Conservation (phyloP, 2,888 invertebrate genomes). For the Cotesia congregata region DNA sequence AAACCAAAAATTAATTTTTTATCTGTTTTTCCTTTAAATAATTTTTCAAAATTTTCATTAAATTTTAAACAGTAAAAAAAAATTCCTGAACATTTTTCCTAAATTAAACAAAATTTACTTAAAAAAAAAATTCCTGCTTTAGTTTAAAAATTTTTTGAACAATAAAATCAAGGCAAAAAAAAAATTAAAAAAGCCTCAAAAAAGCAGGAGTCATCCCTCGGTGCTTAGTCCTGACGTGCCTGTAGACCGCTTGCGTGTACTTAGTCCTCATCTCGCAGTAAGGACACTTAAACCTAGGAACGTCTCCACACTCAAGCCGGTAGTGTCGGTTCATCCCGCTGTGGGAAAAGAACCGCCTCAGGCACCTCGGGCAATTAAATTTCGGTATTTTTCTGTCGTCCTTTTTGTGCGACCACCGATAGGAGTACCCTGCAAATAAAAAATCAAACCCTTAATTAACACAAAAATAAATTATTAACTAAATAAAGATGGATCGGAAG, state of each 20-base stretch:
- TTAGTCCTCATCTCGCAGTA: conserved; percentile 60
- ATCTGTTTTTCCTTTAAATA: too few relatives aligned
- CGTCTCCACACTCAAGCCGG: conserved; percentile 58
- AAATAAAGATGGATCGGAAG: not conserved
- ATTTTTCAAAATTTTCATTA: too few relatives aligned
- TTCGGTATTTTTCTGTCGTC: not conserved
- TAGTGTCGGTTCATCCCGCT: conserved; percentile 60
- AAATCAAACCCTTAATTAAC: not conserved
- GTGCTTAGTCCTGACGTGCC: conserved; percentile 57
- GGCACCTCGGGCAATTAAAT: conserved; percentile 58
- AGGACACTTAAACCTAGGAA: conserved; percentile 61
- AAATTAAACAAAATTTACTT: too few relatives aligned
- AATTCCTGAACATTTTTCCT: too few relatives aligned
- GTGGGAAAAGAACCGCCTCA: conserved; percentile 54
- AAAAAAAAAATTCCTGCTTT: too few relatives aligned
- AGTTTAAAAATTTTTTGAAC: too few relatives aligned
- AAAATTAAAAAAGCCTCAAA: conserved; percentile 56
- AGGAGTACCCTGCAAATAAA: too few relatives aligned
- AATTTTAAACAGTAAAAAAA: too few relatives aligned
- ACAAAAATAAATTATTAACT: not conserved
- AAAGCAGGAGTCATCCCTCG: conserved; percentile 55
- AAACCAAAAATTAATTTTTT: too few relatives aligned
- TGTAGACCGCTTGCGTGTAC: conserved; percentile 58
- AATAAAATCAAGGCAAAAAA: too few relatives aligned
- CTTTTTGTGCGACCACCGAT: too few relatives aligned